These are phyloP conservation scores for Ecliptopera silaceata DNA, from an alignment of 2,888 invertebrate genomes.

Conservation along the genomic window DNA sequence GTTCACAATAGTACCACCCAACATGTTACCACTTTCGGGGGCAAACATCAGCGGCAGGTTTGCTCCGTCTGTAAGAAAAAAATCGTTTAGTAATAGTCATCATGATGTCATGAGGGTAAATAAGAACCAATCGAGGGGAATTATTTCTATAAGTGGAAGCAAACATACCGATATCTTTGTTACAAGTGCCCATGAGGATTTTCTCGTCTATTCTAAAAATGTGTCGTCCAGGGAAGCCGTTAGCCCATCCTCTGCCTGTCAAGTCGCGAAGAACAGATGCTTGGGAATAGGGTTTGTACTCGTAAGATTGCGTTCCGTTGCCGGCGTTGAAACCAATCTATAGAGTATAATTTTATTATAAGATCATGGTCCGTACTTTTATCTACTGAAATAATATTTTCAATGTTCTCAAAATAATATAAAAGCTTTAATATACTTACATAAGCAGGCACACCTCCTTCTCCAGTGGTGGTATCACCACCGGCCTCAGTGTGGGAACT, in stretches of 20 bases:
- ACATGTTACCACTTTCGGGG: conserved; percentile 98
- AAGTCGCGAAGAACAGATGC: conserved; percentile 92
- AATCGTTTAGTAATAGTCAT: not conserved
- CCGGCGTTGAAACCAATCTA: conserved; percentile 98
- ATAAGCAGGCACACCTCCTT: conserved; percentile 93
- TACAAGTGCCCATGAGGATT: conserved; percentile 96
- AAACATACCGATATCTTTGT: conserved; percentile 90
- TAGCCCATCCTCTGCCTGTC: conserved; percentile 92
- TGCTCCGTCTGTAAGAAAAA: conserved; percentile 85
- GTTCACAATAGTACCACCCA: conserved; percentile 97
- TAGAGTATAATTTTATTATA: not conserved
- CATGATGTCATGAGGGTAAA: not conserved
- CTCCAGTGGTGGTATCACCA: conserved; percentile 93
- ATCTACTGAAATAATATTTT: not conserved
- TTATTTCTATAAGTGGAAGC: not conserved
- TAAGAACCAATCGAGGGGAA: not conserved
- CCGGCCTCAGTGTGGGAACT: conserved; percentile 95
- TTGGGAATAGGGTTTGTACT: conserved; percentile 96
- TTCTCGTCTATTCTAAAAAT: conserved; percentile 97
- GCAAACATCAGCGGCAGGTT: conserved; percentile 93
- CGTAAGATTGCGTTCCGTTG: conserved; percentile 94
- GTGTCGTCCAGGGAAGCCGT: conserved; percentile 94
- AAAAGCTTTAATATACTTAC: conserved; percentile 83
- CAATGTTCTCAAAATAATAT: not conserved
- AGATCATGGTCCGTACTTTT: not conserved